These are phyloP conservation scores for Sebastes trivittatus DNA, from an alignment of 2,797 vertebrate genomes.

Conservation along the genomic window DNA sequence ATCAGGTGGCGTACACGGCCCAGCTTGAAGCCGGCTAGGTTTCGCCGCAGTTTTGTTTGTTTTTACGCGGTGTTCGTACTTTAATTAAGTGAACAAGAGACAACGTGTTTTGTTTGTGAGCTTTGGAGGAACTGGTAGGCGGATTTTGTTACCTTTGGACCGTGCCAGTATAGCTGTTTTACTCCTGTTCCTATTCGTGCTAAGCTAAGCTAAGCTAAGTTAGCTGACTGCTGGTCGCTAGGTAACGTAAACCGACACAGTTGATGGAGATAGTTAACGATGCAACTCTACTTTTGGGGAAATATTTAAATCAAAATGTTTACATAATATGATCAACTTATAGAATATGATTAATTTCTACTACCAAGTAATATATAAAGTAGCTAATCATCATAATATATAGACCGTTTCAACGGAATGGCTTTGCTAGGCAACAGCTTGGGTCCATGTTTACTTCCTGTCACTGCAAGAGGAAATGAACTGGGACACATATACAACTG, in stretches of 20 bases:
- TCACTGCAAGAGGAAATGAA: no score
- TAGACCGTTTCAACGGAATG: neutral
- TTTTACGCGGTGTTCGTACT: neutral
- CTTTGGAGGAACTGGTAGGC: neutral
- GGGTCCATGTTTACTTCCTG: no score
- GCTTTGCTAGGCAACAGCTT: no score
- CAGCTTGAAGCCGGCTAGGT: neutral
- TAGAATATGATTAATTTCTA: neutral
- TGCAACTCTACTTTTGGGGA: no score
- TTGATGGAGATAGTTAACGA: no score
- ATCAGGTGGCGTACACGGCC: neutral
- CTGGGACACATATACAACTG: no score
- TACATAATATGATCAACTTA: neutral
- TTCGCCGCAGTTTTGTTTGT: neutral
- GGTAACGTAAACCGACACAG: no score
- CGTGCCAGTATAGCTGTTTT: neutral
- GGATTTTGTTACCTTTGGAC: neutral
- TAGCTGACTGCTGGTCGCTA: no score
- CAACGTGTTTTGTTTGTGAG: neutral
- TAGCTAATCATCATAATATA: neutral
- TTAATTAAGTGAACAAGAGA: neutral
- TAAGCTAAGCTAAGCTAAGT: neutral
- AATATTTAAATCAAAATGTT: no score
- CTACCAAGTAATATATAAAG: neutral
- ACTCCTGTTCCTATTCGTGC: no score